Evolutionary conservation across 2,797 vertebrate genomes (phyloP), one percentile per base, ranked within the genome.

Genomic region (Lycodopsis pacificus): DNA sequence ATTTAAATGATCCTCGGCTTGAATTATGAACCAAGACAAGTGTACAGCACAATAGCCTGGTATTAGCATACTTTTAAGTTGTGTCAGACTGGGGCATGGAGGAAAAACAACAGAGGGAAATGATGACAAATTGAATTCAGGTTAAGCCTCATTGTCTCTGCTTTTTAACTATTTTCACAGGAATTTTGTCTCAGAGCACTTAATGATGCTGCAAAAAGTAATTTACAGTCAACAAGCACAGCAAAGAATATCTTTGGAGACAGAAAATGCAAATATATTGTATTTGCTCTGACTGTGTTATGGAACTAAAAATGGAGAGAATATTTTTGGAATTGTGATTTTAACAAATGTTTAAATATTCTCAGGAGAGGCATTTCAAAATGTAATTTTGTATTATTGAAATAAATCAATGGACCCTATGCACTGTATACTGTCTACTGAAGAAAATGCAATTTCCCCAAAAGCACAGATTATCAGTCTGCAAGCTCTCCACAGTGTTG

Each of bases 1-100:
- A 79, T 83, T 91, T 65, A 83, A 88, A 81, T 80, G 44, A 86
- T 77, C 56, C 53, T 64, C 17, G 20, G 65, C 70, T 82, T 78
- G 62, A 83, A 88, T 68, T 77, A 85, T 66, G 36, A 34, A 68
- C 44, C 70, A 30, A 68, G 65, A 77, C 69, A 79, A 77, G 79
- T 77, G 82, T 46, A 36, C 53, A 59, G 42, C 48, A 73, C 80
- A 77, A 69, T 67, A 65, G 76, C 6, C 20, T 64, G 56, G 64
- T 34, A 68, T 75, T 74, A 69, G 38, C 61, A 62, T 82, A 48
- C 42, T 70, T 75, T 69, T 32, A 61, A 58, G 8, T 73, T 77
- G 12, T 34, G 38, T 68, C n/a, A 62, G 25, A 76, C 34, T 30
- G 46, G 19, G 27, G 17, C 12, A 67, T 22, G 34, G 27, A n/a